Base-by-base conservation (phyloP, 2,113 vertebrate species). In the Nymphicus hollandicus region DNA sequence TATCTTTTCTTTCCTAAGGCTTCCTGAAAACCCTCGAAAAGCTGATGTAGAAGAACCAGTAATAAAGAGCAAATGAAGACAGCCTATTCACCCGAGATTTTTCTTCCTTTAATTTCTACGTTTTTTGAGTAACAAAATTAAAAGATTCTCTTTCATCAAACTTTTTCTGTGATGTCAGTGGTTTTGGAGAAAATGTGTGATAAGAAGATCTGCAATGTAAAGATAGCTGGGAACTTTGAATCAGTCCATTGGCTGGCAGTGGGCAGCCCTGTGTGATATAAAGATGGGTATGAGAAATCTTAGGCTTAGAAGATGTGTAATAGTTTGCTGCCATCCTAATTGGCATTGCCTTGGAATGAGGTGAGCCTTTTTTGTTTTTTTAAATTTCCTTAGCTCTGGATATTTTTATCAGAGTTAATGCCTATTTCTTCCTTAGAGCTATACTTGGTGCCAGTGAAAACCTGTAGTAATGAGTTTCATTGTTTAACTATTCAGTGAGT, bases 161-260 rank as follows among this genome's bases (percentile, higher is more conserved):
- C 0, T 1, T 55, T 81, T 93, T 68, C 53, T 78, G 70, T 77
- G 72, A 71, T 84, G 50, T 35, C 43, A 78, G 33, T 63, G 46
- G 39, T 81, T 83, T 92, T 81, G 47, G 49, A 90, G 58, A 6
- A 83, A 88, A 64, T 6, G 17, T 92, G 35, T 82, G 86, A 94
- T 97, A 93, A 96, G 72, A 89, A 86, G 86, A 94, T 71, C 71
- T 91, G 88, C 47, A 92, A 69, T 18, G 64, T 52, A 93, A 91
- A 87, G 82, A 70, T 81, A 95, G 22, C 52, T 92, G 50, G 41
- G 37, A 90, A 73, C 24, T 86, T 46, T 66, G 64, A 93, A 90
- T 90, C 28, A 37, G 71, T n/a, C 28, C 39, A 31, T 92, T 53
- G 58, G 63, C 68, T 88, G 86, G 39, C 35, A 55, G 43, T 25